Base-by-base conservation (phyloP, 2,797 vertebrate species). In the Apogon talboti region DNA sequence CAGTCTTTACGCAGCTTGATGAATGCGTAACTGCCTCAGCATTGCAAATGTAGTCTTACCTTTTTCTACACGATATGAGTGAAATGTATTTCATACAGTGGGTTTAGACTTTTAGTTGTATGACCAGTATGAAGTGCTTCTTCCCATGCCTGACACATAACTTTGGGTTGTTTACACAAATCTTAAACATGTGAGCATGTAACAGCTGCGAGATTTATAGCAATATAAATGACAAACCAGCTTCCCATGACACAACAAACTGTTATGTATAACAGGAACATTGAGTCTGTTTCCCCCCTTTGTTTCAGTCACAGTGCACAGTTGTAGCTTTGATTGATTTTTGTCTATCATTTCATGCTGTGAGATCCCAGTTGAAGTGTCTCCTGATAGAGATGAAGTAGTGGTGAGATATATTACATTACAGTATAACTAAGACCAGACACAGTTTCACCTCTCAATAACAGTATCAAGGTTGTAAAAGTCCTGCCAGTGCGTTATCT, bases 281-380 rank as follows among this genome's bases (percentile, higher is more conserved):
- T 54, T 62, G n/a, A n/a, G 62, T 62, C 33, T 12, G 44, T 45
- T 53, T 56, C n/a, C 63, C 43, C 19, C 16, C 46, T 71, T 75
- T 78, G 50, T 81, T 68, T 44, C 46, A 38, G 15, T 66, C 16
- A 3, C 33, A 63, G 53, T 71, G 71, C 50, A 71, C 9, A 2
- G 55, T 55, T 71, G 49, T 71, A 60, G 70, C 74, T 82, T 66
- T 53, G 68, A 88, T 89, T 87, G 82, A 89, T 91, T 91, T 88
- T 82, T 72, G 5, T 62, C 35, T 46, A 60, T 71, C 62, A 85
- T 81, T 63, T 75, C 86, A 86, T 75, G 85, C 76, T 35, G 24
- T 37, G 11, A 64, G 53, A 57, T 63, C 38, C 55, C 28, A 74
- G 55, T 45, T 64, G 21, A 16, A 19, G 6, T 49, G 53, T 46